Evolutionary conservation across 2,888 invertebrate species (phyloP).

Genomic region (Rhynchonema sp.): DNA sequence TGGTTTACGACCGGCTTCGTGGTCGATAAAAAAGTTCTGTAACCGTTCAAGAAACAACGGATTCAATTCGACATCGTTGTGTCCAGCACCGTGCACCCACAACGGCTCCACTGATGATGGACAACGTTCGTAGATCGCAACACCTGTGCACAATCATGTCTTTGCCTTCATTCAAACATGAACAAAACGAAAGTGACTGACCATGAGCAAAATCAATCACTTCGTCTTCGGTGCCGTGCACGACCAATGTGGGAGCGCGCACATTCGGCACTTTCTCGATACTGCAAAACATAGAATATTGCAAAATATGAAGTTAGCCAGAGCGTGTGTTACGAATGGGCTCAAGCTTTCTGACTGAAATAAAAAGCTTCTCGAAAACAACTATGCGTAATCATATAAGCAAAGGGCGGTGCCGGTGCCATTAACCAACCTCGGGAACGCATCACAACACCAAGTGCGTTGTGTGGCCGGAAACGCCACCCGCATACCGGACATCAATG

Average conservation of each 20-base stretch:
- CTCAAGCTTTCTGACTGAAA: too few species aligned
- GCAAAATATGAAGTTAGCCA: too few species aligned
- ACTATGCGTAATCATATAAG: neutral
- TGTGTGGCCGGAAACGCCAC: conserved; percentile 93
- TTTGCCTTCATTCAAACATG: too few species aligned
- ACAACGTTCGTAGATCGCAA: conserved; percentile 87
- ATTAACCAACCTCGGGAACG: conserved; percentile 69
- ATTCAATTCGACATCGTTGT: conserved; percentile 92
- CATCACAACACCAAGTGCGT: conserved; percentile 95
- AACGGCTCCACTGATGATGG: conserved; percentile 79
- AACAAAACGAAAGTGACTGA: too few species aligned
- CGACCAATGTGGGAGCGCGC: conserved; percentile 86
- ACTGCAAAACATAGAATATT: too few species aligned
- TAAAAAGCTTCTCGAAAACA: too few species aligned
- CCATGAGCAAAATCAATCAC: conserved; percentile 97
- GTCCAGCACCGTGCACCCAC: conserved; percentile 86
- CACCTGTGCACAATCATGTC: too few species aligned
- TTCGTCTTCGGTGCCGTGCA: conserved; percentile 96
- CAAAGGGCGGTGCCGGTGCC: neutral
- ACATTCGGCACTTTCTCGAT: conserved; percentile 97
- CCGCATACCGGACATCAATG: conserved; percentile 90
- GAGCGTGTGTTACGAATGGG: too few species aligned
- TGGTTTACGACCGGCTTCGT: conserved; percentile 17
- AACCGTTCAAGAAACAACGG: conserved; percentile 85
- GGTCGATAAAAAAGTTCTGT: conserved; percentile 64